phyloP scores from a whole-genome alignment of 2,113 vertebrate genomes.

The Caranx ignobilis region DNA sequence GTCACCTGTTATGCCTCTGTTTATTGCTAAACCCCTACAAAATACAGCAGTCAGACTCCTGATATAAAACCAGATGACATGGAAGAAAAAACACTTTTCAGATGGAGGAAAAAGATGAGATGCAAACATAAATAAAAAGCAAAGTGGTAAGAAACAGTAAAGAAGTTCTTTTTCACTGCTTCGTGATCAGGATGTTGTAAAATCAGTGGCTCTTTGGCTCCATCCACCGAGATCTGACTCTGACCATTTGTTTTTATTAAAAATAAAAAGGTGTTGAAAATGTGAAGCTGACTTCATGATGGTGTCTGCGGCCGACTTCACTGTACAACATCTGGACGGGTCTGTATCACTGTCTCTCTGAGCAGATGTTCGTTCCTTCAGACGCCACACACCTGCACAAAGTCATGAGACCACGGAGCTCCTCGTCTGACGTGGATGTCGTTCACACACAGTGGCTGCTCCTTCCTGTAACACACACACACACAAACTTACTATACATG shows the following conservation, averaged over 20 bases:
- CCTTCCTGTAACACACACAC: conserved; percentile 60
- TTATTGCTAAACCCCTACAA: conserved; percentile 7
- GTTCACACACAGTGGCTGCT: conserved; percentile 78
- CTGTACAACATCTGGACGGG: background rate
- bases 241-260: too few species aligned
- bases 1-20: background rate
- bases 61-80: background rate
- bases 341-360: background rate
- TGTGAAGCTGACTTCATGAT: background rate
- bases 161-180: background rate
- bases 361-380: conserved; percentile 1
- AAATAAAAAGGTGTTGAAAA: background rate
- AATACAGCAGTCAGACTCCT: background rate
- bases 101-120: background rate
- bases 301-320: background rate
- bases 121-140: background rate
- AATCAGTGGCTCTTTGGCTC: conserved; percentile 24
- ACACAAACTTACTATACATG: background rate
- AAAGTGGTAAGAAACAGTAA: background rate
- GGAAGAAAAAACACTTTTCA: background rate
- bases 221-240: background rate
- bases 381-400: conserved; percentile 77
- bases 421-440: conserved; percentile 74
- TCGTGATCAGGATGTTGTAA: background rate
- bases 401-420: conserved; percentile 81